phyloP scores from a whole-genome alignment of 2,888 invertebrate species.

The Sphaerophoria taeniata region DNA sequence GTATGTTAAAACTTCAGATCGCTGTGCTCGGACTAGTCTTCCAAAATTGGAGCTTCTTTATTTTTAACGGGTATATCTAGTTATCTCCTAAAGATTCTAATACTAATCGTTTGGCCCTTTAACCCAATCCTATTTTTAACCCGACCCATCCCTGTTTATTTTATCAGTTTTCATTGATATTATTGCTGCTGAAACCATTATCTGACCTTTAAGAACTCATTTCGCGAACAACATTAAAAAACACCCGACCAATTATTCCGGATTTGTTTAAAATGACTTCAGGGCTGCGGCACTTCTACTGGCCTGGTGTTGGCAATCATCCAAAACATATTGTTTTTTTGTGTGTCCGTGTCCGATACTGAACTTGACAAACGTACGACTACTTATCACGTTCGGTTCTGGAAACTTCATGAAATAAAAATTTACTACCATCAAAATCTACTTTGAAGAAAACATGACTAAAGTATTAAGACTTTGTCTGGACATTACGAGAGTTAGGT shows the following conservation, averaged over 20 bases:
- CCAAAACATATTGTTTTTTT: slow-evolving; percentile 18
- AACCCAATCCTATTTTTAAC: no score
- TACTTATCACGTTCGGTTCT: slow-evolving; percentile 36
- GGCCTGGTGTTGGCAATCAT: slow-evolving; percentile 33
- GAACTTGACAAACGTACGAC: slow-evolving; percentile 50
- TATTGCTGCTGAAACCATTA: neutral
- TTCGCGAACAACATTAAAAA: neutral
- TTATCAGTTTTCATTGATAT: neutral
- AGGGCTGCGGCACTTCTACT: slow-evolving; percentile 9
- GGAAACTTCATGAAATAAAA: slow-evolving; percentile 2
- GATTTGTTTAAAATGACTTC: slow-evolving; percentile 46
- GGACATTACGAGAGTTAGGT: no score
- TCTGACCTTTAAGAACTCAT: neutral
- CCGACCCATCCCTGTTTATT: no score
- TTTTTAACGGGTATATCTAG: no score
- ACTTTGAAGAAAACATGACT: no score
- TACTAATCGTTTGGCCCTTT: no score
- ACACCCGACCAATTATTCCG: slow-evolving; percentile 50
- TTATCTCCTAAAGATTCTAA: no score
- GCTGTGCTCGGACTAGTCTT: no score
- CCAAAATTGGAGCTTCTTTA: no score
- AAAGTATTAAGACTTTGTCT: no score
- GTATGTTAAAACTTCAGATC: no score
- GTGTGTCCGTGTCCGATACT: neutral
- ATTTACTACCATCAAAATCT: no score